phyloP scores from a whole-genome alignment of 2,888 invertebrate genomes.

The Dolomedes plantarius region DNA sequence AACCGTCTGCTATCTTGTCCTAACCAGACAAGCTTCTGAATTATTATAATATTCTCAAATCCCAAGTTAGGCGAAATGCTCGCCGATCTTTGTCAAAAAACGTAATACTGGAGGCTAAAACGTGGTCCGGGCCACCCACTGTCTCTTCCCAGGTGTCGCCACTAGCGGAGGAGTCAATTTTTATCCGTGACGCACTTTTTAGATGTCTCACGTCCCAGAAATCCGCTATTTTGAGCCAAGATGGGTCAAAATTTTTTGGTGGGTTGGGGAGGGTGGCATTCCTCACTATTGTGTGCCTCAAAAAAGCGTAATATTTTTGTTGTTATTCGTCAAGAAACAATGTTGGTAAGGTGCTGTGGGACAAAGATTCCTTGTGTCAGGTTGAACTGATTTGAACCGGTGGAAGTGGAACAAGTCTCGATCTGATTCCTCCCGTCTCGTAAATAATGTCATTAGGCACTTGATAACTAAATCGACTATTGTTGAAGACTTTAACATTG shows the following conservation, averaged over 20 bases:
- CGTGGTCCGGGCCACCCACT: slow-evolving; percentile 27
- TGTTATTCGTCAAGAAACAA: background rate
- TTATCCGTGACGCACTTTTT: slow-evolving; percentile 41
- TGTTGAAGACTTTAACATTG: background rate
- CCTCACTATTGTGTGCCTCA: slow-evolving; percentile 47
- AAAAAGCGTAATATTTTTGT: slow-evolving; percentile 18
- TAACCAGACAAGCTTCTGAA: too few species aligned
- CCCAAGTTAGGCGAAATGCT: background rate
- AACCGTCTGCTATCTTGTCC: too few species aligned
- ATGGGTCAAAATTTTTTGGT: slow-evolving; percentile 31
- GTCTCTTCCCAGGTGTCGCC: slow-evolving; percentile 50
- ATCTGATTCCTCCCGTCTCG: background rate
- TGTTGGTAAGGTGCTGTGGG: background rate
- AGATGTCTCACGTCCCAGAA: slow-evolving; percentile 25
- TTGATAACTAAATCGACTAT: background rate
- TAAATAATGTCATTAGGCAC: background rate
- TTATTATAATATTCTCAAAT: background rate
- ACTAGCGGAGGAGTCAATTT: slow-evolving; percentile 30
- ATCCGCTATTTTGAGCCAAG: slow-evolving; percentile 49
- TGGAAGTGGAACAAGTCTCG: background rate
- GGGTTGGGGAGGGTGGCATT: slow-evolving; percentile 11
- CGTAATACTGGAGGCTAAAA: background rate
- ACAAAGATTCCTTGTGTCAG: background rate
- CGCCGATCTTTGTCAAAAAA: slow-evolving; percentile 3
- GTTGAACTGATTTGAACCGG: background rate